Base-by-base conservation (phyloP, 2,797 vertebrate genomes). In the Poecilia velifera region DNA sequence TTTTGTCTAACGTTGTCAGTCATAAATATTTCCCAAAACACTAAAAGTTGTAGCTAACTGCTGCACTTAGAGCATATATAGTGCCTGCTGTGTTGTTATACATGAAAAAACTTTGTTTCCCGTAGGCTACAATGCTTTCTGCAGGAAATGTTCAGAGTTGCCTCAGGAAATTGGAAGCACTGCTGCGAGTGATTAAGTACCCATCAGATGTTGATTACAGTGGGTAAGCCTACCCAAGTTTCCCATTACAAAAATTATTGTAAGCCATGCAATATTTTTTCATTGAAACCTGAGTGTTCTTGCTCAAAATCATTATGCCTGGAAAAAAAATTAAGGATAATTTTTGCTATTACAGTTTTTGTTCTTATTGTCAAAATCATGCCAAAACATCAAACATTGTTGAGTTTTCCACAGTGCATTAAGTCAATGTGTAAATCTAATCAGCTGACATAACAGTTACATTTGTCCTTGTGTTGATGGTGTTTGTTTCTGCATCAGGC, bases 121-220 rank as follows among this genome's bases (percentile, higher is more conserved):
- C 0, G 16, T 0, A 85, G 84, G 0, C 34, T 10, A 81, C 73
- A 25, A 93, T 90, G 90, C 94, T 98, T 96, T 93, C 97, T 70
- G 96, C 96, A 28, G 98, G 98, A 84, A 97, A 99, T 87, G 85
- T 99, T 75, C 97, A 96, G 80, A 97, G 97, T 87, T 96, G 94
- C 80, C 94, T 99, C 74, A 95, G 97, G 83, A 97, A 97, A 85
- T 93, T 99, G 62, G 97, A 98, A 47, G 91, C 96, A 86, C 95
- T 96, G 28, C 95, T 99, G 78, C 96, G 98, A 25, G 87, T 82
- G 2, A 84, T 99, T 4, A 97, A 94, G 93, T 99, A 97, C 82
- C 96, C 96, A 5, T 92, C 92, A 77, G 91, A 96, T 81, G 96
- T 98, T 53, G 96, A 98, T 92, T 98, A 97, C 88, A 86, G 87